Evolutionary conservation across 2,113 vertebrate genomes (phyloP).

Genomic region (Amia ocellicauda): DNA sequence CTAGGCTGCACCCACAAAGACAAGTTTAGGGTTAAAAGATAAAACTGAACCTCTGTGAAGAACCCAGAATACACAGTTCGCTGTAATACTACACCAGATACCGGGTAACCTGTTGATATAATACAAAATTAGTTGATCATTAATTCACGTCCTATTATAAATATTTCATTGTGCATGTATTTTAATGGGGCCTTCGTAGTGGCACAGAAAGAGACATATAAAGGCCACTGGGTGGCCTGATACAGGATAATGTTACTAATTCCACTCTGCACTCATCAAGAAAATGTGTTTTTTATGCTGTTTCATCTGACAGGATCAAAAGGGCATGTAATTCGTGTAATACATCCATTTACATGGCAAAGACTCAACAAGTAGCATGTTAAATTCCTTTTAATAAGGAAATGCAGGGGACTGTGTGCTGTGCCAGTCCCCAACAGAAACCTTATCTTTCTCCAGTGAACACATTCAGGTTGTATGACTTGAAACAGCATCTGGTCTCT

Average conservation of each 20-base stretch:
- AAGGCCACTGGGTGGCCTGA: conserved; percentile 15
- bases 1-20: neutral
- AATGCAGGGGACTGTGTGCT: conserved; percentile 21
- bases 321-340: conserved; percentile 34
- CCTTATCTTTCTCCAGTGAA: conserved; percentile 27
- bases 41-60: neutral
- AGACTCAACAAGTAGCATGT: conserved; percentile 8
- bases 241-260: conserved; percentile 48
- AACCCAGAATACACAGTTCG: neutral
- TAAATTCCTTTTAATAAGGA: conserved; percentile 31
- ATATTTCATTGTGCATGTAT: conserved; percentile 12
- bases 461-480: conserved; percentile 36
- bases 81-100: neutral
- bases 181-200: neutral
- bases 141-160: conserved; percentile 4
- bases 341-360: conserved; percentile 26
- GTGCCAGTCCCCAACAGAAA: conserved; percentile 32
- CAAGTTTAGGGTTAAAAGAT: neutral
- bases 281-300: conserved; percentile 39
- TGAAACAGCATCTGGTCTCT: conserved; percentile 38
- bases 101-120: conserved; percentile 5
- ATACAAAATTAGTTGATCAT: conserved; percentile 27
- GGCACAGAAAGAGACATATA: neutral
- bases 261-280: conserved; percentile 41
- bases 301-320: conserved; percentile 44